A percentile compares a stretch with the other conserved stretches of the same genome.
These are phyloP conservation scores for Vespertilio murinus DNA, from an alignment of 2,797 vertebrate genomes.

Conservation along the genomic window DNA sequence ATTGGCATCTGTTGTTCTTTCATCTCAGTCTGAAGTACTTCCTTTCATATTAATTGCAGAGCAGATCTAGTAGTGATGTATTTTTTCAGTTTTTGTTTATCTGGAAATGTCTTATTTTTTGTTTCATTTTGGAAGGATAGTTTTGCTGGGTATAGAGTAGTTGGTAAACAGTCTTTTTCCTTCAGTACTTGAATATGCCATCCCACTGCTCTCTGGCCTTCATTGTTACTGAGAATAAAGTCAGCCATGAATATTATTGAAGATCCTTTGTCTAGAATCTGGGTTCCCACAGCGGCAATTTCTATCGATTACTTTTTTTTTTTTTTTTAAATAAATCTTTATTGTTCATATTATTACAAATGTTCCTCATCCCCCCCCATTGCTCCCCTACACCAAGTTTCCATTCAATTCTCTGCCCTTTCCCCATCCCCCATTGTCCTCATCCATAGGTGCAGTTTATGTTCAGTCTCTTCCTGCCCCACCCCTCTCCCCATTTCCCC, in stretches of 20 bases:
- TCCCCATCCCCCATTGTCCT: too few relatives aligned
- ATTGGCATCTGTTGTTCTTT: background rate
- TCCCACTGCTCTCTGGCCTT: background rate
- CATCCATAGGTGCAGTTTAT: too few relatives aligned
- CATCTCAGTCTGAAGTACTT: background rate
- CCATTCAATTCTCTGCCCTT: too few relatives aligned
- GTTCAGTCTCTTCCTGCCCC: too few relatives aligned
- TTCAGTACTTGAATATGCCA: background rate
- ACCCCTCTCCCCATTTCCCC: too few relatives aligned
- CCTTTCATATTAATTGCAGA: background rate
- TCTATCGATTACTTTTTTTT: background rate
- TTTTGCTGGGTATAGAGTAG: background rate
- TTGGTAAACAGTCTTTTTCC: background rate
- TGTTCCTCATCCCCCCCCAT: too few relatives aligned
- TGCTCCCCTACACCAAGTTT: too few relatives aligned
- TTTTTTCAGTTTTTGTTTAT: background rate
- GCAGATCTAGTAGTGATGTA: background rate
- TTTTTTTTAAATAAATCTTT: too few relatives aligned
- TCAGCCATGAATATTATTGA: background rate
- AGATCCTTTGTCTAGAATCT: background rate
- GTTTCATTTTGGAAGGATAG: background rate
- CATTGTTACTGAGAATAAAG: background rate
- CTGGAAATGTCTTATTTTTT: background rate
- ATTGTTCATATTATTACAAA: too few relatives aligned
- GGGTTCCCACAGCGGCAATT: background rate